Base-by-base conservation (phyloP, 2,888 invertebrate species). In the Melinaea marsaeus region DNA sequence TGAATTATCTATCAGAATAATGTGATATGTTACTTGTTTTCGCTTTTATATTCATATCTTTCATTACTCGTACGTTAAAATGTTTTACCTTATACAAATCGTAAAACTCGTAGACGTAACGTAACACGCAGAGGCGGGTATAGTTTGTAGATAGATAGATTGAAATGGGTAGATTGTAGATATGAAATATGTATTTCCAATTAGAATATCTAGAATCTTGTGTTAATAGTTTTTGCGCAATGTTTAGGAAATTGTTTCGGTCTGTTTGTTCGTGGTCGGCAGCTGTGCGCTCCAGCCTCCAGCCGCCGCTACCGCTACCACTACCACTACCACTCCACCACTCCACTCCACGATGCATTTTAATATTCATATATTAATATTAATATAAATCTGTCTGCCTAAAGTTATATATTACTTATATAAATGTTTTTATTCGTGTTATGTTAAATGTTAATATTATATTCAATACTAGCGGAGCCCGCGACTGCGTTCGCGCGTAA, bases 181-280 rank as follows among this genome's bases (percentile, higher is more conserved):
- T 70, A 70, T 66, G 66, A 66, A 70, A 70, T 68, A 69, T 70
- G 70, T 69, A 70, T 65, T 66, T 61, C 60, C 69, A 70, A 70
- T 70, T 70, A 70, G 69, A 69, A 70, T 70, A 70, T 70, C 70
- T 70, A 54, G 66, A 61, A 70, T 70, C 70, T 70, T 66, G 67
- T 69, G 69, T 68, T 67, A 67, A 70, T 69, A 67, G 69, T 70
- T 67, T 70, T 70, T 69, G 70, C 67, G 69, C 68, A 69, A 70
- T 62, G 61, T 63, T 68, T 68, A 57, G 66, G 67, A 66, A 68
- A 68, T 60, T 66, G 55, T 57, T 58, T 55, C 60, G 32, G 6
- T 66, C 56, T 68, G 64, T 70, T 70, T 70, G 69, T 70, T 69
- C 62, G 63, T 69, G 69, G 69, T 69, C 66, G 66, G 63, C 67